A percentile compares a stretch with the other conserved stretches of the same genome.
phyloP scores from a whole-genome alignment of 2,797 vertebrate species.

The Aplochiton taeniatus region DNA sequence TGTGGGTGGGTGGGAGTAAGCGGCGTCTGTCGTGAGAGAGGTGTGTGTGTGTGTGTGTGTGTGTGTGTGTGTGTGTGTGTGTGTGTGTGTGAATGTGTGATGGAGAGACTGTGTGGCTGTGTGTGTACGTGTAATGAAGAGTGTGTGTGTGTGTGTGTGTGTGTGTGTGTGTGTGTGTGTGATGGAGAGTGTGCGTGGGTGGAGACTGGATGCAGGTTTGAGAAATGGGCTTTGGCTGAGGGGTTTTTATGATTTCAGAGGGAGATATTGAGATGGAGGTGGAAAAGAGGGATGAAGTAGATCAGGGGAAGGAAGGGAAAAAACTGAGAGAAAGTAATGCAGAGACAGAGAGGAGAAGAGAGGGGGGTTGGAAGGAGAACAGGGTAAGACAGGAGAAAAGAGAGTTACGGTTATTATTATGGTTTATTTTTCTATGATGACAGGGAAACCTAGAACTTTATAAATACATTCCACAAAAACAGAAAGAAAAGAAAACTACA shows the following conservation, averaged over 20 bases:
- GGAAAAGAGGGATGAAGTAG: constrained; percentile 30
- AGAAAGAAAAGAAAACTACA: too few species aligned
- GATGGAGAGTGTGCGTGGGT: constrained; percentile 56
- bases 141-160: too few species aligned
- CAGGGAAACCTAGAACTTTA: too few species aligned
- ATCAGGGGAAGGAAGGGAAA: constrained; percentile 23
- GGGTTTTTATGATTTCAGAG: constrained; percentile 73
- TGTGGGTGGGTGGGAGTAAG: too few species aligned
- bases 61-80: too few species aligned
- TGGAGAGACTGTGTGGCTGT: too few species aligned
- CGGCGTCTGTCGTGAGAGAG: too few species aligned
- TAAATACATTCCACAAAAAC: too few species aligned
- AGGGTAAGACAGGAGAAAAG: neutral
- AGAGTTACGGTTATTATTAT: neutral
- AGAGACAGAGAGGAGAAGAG: constrained; percentile 22
- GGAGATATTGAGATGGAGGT: constrained; percentile 69
- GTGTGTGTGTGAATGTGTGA: too few species aligned
- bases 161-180: constrained; percentile 32
- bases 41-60: too few species aligned
- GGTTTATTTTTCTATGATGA: too few species aligned
- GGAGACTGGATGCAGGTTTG: constrained; percentile 67
- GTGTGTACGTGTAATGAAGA: too few species aligned
- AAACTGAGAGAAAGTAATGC: neutral
- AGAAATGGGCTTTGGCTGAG: constrained; percentile 72
- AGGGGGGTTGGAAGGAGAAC: constrained; percentile 23